These are phyloP conservation scores for Odontamblyopus lacepedii DNA, from an alignment of 2,797 vertebrate species.

Conservation along the genomic window DNA sequence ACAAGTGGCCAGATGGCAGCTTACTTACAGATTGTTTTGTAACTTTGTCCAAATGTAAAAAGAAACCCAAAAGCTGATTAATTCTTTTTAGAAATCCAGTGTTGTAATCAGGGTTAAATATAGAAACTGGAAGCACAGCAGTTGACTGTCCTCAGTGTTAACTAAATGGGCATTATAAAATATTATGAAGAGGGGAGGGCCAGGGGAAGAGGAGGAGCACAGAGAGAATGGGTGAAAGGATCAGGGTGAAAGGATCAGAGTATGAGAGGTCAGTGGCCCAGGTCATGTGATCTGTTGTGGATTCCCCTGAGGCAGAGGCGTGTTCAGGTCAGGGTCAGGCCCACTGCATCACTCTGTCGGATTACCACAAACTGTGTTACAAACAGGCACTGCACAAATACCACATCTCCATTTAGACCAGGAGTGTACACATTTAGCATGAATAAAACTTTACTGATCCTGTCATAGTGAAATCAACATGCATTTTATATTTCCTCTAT, in stretches of 20 bases:
- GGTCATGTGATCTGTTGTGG: conserved; percentile 64
- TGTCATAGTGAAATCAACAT: neutral
- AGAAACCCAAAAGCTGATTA: neutral
- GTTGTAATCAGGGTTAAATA: neutral
- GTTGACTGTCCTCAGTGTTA: neutral
- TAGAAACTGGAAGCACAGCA: neutral
- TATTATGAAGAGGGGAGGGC: conserved; percentile 36
- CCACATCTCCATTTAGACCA: conserved; percentile 22
- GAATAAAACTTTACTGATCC: conserved; percentile 10
- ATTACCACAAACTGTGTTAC: conserved; percentile 31
- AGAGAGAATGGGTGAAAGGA: conserved; percentile 48
- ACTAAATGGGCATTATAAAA: conserved; percentile 21
- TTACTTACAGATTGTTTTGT: neutral
- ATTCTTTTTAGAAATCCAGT: neutral
- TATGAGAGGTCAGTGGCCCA: conserved; percentile 57
- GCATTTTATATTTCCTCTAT: neutral
- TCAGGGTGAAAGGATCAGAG: conserved; percentile 40
- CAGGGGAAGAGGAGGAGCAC: conserved; percentile 24
- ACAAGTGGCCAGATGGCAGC: neutral
- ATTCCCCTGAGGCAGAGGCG: conserved; percentile 58
- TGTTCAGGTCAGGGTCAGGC: conserved; percentile 48
- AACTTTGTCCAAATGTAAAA: neutral
- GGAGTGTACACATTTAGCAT: conserved; percentile 21
- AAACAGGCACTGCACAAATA: conserved; percentile 26
- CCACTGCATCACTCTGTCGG: conserved; percentile 13